Evolutionary conservation across 2,888 invertebrate species (phyloP).

Genomic region (Meteorus cinctellus): DNA sequence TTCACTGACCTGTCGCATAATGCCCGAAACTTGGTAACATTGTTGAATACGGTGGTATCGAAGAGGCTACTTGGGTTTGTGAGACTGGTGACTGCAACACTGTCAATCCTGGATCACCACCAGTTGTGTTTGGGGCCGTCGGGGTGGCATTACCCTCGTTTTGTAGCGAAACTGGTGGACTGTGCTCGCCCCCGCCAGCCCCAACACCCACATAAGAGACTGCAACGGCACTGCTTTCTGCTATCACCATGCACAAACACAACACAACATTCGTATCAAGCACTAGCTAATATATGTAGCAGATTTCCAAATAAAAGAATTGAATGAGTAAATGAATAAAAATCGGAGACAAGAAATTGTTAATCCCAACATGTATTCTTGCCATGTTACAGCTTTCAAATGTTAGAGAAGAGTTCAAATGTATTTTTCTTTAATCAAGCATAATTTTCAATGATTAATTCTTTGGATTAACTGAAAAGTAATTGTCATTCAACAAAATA

Average conservation of each 20-base stretch:
- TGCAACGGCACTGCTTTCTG: conserved; percentile 71
- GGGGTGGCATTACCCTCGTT: conserved; percentile 72
- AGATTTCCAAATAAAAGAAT: conserved; percentile 13
- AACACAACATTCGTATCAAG: conserved; percentile 72
- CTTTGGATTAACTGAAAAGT: no score
- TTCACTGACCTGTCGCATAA: conserved; percentile 79
- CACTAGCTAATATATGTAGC: conserved; percentile 62
- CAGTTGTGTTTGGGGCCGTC: conserved; percentile 69
- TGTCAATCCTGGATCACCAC: conserved; percentile 72
- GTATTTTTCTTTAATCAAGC: background rate
- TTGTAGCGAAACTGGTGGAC: conserved; percentile 71
- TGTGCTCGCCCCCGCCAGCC: conserved; percentile 71
- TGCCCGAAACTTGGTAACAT: conserved; percentile 82
- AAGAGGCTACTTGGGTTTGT: conserved; percentile 71
- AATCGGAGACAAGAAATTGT: background rate
- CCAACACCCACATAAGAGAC: conserved; percentile 72
- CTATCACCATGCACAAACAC: conserved; percentile 71
- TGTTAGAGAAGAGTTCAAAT: background rate
- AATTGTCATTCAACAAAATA: background rate
- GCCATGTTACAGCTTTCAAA: no score
- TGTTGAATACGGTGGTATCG: conserved; percentile 77
- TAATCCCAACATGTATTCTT: no score
- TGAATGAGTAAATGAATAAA: conserved; percentile 19
- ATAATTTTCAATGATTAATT: background rate
- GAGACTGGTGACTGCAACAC: conserved; percentile 79